Percentiles rank a stretch among this genome's conserved stretches.
Conservation (phyloP, 2,888 invertebrate genomes). For the Stenotaenia linearis region DNA sequence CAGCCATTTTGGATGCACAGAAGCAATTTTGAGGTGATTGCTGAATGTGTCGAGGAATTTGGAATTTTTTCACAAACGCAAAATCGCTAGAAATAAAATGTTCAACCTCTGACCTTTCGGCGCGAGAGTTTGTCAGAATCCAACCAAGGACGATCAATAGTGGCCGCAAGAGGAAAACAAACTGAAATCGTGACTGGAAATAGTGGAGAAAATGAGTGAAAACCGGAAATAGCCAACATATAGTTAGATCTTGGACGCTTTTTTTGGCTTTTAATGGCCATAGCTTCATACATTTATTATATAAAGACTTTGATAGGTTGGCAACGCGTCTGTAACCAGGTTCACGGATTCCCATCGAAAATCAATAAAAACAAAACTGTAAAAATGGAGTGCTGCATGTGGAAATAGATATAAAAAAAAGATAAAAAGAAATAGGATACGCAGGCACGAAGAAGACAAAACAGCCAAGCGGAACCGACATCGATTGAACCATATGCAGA, state of each 20-base stretch:
- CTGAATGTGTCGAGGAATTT: too few species aligned
- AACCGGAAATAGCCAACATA: not conserved
- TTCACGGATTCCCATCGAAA: not conserved
- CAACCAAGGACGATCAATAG: constrained; percentile 11
- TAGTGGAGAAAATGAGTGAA: not conserved
- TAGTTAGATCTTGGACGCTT: not conserved
- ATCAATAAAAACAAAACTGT: not conserved
- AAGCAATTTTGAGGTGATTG: too few species aligned
- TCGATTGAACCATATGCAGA: too few species aligned
- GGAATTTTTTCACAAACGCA: not conserved
- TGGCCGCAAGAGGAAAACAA: not conserved
- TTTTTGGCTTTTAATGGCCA: not conserved
- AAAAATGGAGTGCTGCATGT: not conserved
- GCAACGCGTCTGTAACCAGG: not conserved
- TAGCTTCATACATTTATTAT: not conserved
- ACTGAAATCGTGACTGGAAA: not conserved
- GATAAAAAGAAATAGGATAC: not conserved
- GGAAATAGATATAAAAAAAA: not conserved
- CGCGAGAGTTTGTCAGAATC: not conserved
- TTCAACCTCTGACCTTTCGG: not conserved
- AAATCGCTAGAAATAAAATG: not conserved
- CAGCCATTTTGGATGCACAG: too few species aligned
- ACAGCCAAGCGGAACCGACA: too few species aligned
- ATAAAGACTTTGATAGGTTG: not conserved
- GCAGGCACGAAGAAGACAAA: not conserved